phyloP scores from a whole-genome alignment of 2,113 vertebrate genomes.

The Plectropomus leopardus region DNA sequence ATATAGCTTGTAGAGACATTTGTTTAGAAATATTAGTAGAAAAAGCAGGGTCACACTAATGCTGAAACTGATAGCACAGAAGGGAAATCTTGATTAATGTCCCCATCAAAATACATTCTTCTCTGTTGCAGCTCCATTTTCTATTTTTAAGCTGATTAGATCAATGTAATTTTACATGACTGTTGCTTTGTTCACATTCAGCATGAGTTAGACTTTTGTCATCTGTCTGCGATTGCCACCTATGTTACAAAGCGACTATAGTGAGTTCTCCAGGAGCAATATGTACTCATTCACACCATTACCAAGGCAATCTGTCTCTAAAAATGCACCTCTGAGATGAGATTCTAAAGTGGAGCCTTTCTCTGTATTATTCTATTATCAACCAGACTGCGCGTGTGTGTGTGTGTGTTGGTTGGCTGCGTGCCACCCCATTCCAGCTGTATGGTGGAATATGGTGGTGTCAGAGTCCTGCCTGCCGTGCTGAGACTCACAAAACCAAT shows the following conservation, averaged over 20 bases:
- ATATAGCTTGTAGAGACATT: too few species aligned
- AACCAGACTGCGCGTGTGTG: conserved; percentile 25
- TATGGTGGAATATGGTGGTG: conserved; percentile 19
- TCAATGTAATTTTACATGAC: not conserved
- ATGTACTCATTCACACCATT: conserved; percentile 21
- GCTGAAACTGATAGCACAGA: not conserved
- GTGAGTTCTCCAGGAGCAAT: not conserved
- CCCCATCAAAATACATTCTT: not conserved
- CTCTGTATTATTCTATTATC: conserved; percentile 46
- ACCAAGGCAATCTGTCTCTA: conserved; percentile 31
- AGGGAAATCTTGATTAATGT: not conserved
- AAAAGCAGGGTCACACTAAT: not conserved
- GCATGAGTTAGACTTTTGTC: not conserved
- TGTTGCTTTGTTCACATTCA: not conserved
- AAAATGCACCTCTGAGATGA: conserved; percentile 42
- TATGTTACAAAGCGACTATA: not conserved
- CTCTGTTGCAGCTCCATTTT: conserved; percentile 13
- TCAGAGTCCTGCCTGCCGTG: conserved; percentile 28
- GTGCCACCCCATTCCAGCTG: conserved; percentile 1
- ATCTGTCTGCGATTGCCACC: not conserved
- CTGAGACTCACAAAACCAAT: conserved; percentile 44
- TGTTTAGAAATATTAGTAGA: not conserved
- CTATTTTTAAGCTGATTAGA: conserved; percentile 1
- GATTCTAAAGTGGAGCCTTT: conserved; percentile 14
- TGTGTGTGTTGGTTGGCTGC: conserved; percentile 14